Evolutionary conservation across 2,113 vertebrate genomes (phyloP).

Genomic region (Dasyprocta punctata): DNA sequence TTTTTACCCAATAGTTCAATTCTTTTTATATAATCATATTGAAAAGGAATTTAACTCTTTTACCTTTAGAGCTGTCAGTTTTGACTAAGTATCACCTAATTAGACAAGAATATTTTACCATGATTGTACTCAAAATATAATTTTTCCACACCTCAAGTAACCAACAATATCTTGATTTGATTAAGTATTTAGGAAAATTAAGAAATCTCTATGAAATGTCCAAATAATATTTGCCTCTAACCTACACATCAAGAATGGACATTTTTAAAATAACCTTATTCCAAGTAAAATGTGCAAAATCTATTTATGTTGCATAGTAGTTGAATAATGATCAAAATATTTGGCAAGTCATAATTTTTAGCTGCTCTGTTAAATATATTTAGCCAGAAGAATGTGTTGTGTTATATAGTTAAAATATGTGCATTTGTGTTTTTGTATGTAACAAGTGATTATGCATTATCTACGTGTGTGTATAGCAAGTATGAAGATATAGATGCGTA

Average conservation of each 20-base stretch:
- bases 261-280: neutral
- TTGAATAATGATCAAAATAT: neutral
- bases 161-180: neutral
- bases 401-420: neutral
- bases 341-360: neutral
- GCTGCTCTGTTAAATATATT: neutral
- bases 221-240: neutral
- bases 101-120: neutral
- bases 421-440: neutral
- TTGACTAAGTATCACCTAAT: neutral
- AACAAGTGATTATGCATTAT: neutral
- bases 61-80: neutral
- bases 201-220: neutral
- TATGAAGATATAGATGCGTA: neutral
- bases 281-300: neutral
- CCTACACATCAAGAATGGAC: neutral
- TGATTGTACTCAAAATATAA: neutral
- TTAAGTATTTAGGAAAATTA: neutral
- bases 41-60: neutral
- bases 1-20: neutral
- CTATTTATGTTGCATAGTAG: neutral
- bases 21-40: neutral
- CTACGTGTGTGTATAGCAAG: neutral
- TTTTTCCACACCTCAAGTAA: neutral
- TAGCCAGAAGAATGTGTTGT: neutral